These are phyloP conservation scores for Lochmaea crataegi DNA, from an alignment of 2,888 invertebrate species.

Conservation along the genomic window DNA sequence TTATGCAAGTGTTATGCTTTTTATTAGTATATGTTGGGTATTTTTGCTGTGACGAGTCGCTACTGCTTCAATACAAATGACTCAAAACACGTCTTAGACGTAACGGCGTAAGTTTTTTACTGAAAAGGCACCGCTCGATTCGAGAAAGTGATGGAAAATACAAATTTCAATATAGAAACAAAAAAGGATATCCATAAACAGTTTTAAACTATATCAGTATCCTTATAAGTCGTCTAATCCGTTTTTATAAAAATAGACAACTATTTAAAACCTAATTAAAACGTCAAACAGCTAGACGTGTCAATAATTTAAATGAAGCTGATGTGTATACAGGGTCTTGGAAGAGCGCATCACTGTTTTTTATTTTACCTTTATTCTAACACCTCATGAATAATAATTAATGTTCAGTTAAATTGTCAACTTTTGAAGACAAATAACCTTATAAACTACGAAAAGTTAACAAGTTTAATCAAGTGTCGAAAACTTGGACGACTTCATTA, in stretches of 20 bases:
- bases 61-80: background rate
- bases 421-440: conserved; percentile 52
- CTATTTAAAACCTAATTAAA: conserved; percentile 14
- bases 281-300: background rate
- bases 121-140: conserved; percentile 15
- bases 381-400: conserved; percentile 52
- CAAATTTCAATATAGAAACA: conserved; percentile 12
- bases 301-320: background rate
- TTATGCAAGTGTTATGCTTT: too few relatives aligned
- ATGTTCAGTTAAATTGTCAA: conserved; percentile 59
- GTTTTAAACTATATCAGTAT: conserved; percentile 10
- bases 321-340: background rate
- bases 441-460: conserved; percentile 22
- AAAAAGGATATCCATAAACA: conserved; percentile 8
- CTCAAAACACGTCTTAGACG: conserved; percentile 2
- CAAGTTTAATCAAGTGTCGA: conserved; percentile 27
- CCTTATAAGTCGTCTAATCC: conserved; percentile 4
- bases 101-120: conserved; percentile 12
- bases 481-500: conserved; percentile 8
- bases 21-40: too few relatives aligned
- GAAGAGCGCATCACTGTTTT: background rate
- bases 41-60: too few relatives aligned
- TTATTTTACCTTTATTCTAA: background rate
- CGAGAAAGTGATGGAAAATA: conserved; percentile 14
- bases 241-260: background rate